phyloP scores from a whole-genome alignment of 2,797 vertebrate genomes.

The Sylvia borin region DNA sequence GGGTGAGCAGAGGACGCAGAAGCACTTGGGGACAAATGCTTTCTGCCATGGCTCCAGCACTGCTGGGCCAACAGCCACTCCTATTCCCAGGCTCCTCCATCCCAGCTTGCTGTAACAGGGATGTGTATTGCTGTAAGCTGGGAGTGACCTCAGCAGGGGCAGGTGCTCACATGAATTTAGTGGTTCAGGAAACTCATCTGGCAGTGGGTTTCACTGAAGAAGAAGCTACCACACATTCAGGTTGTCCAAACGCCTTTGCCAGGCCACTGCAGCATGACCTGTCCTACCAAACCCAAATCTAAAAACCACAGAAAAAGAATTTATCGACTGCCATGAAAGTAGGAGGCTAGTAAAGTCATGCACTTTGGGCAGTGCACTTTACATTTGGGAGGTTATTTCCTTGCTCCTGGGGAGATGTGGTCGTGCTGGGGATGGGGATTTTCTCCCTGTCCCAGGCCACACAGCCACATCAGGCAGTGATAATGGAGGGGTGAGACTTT shows the following conservation, averaged over 20 bases:
- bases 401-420: neutral
- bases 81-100: neutral
- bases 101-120: rapidly evolving
- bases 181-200: neutral
- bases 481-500: neutral
- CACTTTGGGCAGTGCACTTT: neutral
- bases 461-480: neutral
- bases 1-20: neutral
- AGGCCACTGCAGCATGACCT: neutral
- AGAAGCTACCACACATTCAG: neutral
- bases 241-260: neutral
- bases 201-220: neutral
- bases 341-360: neutral
- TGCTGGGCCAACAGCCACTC: neutral
- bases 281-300: neutral
- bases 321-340: neutral
- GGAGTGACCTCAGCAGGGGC: neutral
- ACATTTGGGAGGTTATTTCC: neutral
- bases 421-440: neutral
- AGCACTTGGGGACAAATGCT: neutral
- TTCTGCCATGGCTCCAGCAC: neutral
- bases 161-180: neutral
- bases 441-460: neutral
- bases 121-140: neutral
- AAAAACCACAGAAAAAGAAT: neutral